Evolutionary conservation across 2,888 invertebrate species (phyloP), one percentile per base, ranked within the genome.

Genomic region (Masnerella sp.): DNA sequence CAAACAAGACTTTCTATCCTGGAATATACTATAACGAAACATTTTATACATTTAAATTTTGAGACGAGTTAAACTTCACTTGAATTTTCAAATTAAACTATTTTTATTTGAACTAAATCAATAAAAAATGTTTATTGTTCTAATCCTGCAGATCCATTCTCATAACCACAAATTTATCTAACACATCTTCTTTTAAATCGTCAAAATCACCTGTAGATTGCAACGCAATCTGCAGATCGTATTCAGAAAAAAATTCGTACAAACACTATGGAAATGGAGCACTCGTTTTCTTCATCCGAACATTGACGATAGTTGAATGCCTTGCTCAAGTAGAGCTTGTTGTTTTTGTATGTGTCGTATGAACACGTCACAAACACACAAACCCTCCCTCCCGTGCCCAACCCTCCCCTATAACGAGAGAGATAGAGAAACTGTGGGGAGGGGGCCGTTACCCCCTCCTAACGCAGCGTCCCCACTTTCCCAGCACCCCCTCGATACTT

Each of bases 401-500:
- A 54, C 58, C 62, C 36, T 49, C 58, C 43, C 17, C 45, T 25
- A 11, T 17, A 40, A 43, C 34, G 61, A 59, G 54, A 64, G 69
- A 65, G 59, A 69, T 15, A 42, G 40, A 61, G 18, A 14, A 17
- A 40, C 7, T 18, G 14, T 17, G 47, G 47, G 67, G 70, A 67
- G 68, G 75, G 49, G 32, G 22, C 36, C 22, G 14, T 73, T 78
- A 76, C 72, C 76, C 75, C 49, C 56, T 30, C 42, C 42, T 2
- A 17, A 30, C 38, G 43, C 47, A 11, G 42, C 67, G 9, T 45
- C 78, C 76, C 80, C 78, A 74, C 77, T 76, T 74, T 76, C 72
- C 76, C 68, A 75, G 72, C 73, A 74, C 74, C 78, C 78, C 77
- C 77, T 77, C 78, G 56, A 77, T 77, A 78, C 77, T 73, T 51